Evolutionary conservation across 2,797 vertebrate genomes (phyloP), one percentile per base, ranked within the genome.

Genomic region (Falco novaeseelandiae): DNA sequence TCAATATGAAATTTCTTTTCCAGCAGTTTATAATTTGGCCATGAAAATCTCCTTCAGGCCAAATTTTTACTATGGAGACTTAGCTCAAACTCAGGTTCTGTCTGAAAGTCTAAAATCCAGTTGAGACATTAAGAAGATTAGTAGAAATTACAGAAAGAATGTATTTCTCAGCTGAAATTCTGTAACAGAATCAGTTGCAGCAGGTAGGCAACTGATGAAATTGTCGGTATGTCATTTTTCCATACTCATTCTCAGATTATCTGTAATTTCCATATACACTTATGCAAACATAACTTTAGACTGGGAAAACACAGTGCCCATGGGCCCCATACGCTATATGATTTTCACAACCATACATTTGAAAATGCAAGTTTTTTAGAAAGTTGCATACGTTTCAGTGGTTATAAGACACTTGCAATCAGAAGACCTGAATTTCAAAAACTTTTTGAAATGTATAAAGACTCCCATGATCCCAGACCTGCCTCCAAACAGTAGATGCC

Each of bases 1-100:
- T 96, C 26, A 88, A 80, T 86, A 83, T 46, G 14, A 93, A 93
- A 74, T 92, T 89, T 88, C 55, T 94, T 88, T 83, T 91, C 61
- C 67, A 82, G 58, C 42, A 65, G 20, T 94, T 95, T 90, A 86
- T 77, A 96, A 91, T 92, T 92, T 83, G 46, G 48, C 87, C 54
- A 66, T 72, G 82, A 91, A 94, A 91, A 89, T 67, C 14, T 83
- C 83, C 79, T 95, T 80, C 54, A 42, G 88, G 76, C 36, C 3
- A 8, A 91, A 66, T 73, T 96, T 96, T 84, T 76, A 63, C 48
- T 59, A 23, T 1, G 2, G 49, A 77, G 42, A 74, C 30, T 91
- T 90, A 66, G n/a, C 29, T 84, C 18, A 59, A 78, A 84, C 26
- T 54, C 8, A 61, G 23, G 12, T 73, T 87, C 17, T 73, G 13